Base-by-base conservation (phyloP, 1,140 invertebrate genomes). In the Drosophila virilis region DNA sequence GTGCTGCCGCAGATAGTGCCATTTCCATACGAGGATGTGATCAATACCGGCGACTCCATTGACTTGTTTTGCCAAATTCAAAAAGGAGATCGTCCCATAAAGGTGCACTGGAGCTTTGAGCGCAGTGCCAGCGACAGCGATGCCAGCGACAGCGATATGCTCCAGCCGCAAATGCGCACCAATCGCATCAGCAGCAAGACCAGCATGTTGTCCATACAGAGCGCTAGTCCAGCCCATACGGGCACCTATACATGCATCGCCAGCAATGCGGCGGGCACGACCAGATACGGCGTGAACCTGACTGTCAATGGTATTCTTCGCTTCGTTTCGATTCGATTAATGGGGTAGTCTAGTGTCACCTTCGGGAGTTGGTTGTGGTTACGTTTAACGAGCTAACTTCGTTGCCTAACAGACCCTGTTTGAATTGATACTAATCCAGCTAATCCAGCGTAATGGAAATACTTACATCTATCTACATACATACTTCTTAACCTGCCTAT, bases 21-120 rank as follows among this genome's bases (percentile, higher is more conserved):
- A n/a, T 96, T 96, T 81, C 94, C 94, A 78, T 96, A 95, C 90
- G 94, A 95, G 28, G 95, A 96, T 64, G 92, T 94, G 40, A 94
- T 95, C 35, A 96, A 96, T 70, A 94, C 93, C 86, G 94, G 94
- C 45, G 93, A 96, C 55, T 94, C 95, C 10, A 70, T 89, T 7
- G 81, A 80, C 46, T 68, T 98, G 97, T 93, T 95, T 95, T 50
- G 95, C 98, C 33, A 95, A 83, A 91, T 92, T 43, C 79, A 95
- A 74, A 97, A 97, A 91, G 97, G 97, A 33, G 97, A 98, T 92
- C 94, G 95, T 68, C 97, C 97, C 6, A 93, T 98, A 54, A 95
- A 95, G 58, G 96, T 97, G 60, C 92, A 93, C 50, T 98, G 97
- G 97, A 91, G 73, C 46, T 91, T 91, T 17, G 92, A 93, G 50